Conservation (phyloP, 2,113 vertebrate species). For the Trogon melanurus region DNA sequence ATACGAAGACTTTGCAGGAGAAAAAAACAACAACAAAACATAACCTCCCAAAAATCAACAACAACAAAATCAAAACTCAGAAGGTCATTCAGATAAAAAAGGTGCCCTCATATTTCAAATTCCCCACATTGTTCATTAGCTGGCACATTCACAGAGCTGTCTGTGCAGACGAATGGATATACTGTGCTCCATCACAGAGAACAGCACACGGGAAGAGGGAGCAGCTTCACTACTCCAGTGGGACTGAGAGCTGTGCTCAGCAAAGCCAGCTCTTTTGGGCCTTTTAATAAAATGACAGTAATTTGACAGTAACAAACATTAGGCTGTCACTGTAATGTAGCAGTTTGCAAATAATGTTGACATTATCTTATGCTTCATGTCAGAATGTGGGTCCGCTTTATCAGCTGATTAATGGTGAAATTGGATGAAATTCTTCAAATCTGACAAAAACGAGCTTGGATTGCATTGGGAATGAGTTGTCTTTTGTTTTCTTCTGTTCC, state of each 20-base stretch:
- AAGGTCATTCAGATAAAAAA: neutral
- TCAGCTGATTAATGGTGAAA: constrained; percentile 54
- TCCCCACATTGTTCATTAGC: neutral
- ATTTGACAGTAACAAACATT: constrained; percentile 65
- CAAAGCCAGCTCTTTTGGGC: constrained; percentile 29
- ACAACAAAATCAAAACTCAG: neutral
- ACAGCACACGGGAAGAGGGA: neutral
- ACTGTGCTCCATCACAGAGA: neutral
- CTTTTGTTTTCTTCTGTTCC: neutral
- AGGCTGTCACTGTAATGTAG: constrained; percentile 34
- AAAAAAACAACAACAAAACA: rapidly evolving
- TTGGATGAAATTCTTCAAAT: constrained; percentile 25
- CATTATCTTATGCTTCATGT: constrained; percentile 54
- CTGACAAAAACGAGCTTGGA: neutral
- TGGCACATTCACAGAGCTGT: neutral
- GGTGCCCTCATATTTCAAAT: neutral
- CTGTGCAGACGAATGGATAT: neutral
- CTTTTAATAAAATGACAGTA: constrained; percentile 58
- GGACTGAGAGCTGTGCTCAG: constrained; percentile 13
- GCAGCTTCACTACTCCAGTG: neutral
- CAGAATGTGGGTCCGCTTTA: constrained; percentile 16
- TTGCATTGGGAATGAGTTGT: neutral
- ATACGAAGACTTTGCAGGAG: neutral
- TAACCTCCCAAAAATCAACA: neutral
- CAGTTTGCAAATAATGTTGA: constrained; percentile 51